A percentile compares a stretch with the other conserved stretches of the same genome.
Evolutionary conservation across 1,140 invertebrate genomes (phyloP).

Genomic region (Lucilia cuprina): DNA sequence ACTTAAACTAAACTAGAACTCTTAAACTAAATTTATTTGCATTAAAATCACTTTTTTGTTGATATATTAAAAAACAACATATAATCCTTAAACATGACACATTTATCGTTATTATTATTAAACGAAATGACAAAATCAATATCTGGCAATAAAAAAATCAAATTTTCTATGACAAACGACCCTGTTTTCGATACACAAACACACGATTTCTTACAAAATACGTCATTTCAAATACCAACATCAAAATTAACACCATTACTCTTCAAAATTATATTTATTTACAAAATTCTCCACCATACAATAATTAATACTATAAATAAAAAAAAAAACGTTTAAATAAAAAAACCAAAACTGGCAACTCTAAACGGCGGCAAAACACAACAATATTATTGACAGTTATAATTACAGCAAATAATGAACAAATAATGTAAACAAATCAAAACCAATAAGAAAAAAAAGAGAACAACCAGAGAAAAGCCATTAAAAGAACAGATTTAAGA

Average conservation of each 20-base stretch:
- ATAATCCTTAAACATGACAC: too few species aligned
- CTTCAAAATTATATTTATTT: background rate
- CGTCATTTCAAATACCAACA: background rate
- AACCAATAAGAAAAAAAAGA: background rate
- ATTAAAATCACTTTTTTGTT: too few species aligned
- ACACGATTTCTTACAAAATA: background rate
- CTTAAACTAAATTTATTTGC: too few species aligned
- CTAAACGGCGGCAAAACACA: background rate
- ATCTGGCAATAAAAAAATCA: too few species aligned
- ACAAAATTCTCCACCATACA: background rate
- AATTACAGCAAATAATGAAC: background rate
- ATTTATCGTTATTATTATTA: too few species aligned
- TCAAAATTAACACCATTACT: slow-evolving; percentile 19
- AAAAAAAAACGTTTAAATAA: background rate
- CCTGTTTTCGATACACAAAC: too few species aligned
- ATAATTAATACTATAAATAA: background rate
- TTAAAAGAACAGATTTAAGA: background rate
- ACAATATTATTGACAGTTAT: slow-evolving; percentile 15
- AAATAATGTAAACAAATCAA: background rate
- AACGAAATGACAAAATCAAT: too few species aligned
- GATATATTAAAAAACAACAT: too few species aligned
- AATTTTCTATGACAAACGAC: too few species aligned
- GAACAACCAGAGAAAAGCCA: background rate
- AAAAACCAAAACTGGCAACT: background rate
- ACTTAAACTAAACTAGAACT: too few species aligned